A percentile compares a stretch with the other conserved stretches of the same genome.
These are phyloP conservation scores for Acanthurus lineatus DNA, from an alignment of 2,797 vertebrate species.

Conservation along the genomic window DNA sequence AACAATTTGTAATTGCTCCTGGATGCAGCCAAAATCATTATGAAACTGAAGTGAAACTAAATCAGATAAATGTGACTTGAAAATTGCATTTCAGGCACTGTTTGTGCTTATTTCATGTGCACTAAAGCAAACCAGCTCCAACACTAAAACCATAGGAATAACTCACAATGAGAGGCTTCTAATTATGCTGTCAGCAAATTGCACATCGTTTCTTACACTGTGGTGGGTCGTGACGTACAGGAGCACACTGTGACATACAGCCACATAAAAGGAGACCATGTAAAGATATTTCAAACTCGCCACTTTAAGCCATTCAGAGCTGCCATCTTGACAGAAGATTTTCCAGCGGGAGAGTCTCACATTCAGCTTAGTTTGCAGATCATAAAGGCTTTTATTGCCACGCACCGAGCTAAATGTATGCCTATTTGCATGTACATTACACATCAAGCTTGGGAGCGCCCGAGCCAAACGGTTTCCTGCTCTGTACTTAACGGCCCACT, in stretches of 20 bases:
- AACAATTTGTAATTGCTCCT: conserved; percentile 23
- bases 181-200: conserved; percentile 40
- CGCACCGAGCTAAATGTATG: conserved; percentile 43
- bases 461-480: conserved; percentile 42
- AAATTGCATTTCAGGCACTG: background rate
- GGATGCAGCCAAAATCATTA: conserved; percentile 10
- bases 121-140: conserved; percentile 15
- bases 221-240: background rate
- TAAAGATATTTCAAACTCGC: conserved; percentile 28
- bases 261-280: conserved; percentile 32
- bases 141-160: conserved; percentile 22
- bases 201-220: conserved; percentile 1
- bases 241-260: conserved; percentile 18
- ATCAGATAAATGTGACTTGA: conserved; percentile 37
- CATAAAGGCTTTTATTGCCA: conserved; percentile 46
- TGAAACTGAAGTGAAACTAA: conserved; percentile 26
- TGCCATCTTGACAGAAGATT: conserved; percentile 12
- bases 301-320: conserved; percentile 20
- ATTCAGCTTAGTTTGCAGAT: conserved; percentile 35
- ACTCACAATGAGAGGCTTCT: conserved; percentile 19
- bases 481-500: conserved; percentile 58
- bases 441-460: conserved; percentile 46
- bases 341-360: conserved; percentile 38
- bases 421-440: conserved; percentile 62
- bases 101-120: background rate